These are phyloP conservation scores for Barbus barbus DNA, from an alignment of 2,113 vertebrate species.

Conservation along the genomic window DNA sequence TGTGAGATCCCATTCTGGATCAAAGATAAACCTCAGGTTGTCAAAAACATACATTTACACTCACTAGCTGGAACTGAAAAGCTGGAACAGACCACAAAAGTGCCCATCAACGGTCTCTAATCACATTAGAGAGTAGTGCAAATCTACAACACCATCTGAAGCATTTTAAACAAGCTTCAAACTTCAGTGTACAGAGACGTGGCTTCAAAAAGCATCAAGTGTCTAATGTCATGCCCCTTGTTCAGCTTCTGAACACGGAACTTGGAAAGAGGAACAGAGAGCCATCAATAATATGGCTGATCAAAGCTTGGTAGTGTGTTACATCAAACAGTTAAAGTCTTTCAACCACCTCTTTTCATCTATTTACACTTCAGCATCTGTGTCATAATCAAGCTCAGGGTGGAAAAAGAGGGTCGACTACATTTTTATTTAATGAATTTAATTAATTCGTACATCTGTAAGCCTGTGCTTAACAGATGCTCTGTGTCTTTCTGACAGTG, in stretches of 20 bases:
- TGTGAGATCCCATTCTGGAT: slow-evolving; percentile 43
- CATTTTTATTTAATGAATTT: slow-evolving; percentile 11
- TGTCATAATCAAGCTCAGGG: slow-evolving; percentile 14
- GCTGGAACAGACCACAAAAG: not conserved
- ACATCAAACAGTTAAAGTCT: slow-evolving; percentile 15
- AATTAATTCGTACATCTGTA: slow-evolving; percentile 25
- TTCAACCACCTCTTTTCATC: slow-evolving; percentile 31
- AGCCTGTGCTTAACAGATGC: slow-evolving; percentile 36
- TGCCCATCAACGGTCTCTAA: not conserved
- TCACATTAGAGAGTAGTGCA: not conserved
- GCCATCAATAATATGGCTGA: slow-evolving; percentile 4
- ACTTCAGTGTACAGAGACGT: not conserved
- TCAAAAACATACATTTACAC: slow-evolving; percentile 15
- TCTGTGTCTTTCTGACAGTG: not conserved
- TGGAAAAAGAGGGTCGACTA: slow-evolving; percentile 6
- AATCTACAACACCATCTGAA: not conserved
- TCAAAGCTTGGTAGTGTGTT: slow-evolving; percentile 17
- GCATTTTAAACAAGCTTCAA: not conserved
- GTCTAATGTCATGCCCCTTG: not conserved
- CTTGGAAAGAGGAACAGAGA: not conserved
- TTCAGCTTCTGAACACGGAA: not conserved
- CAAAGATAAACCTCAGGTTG: slow-evolving; percentile 17
- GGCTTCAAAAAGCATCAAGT: slow-evolving; percentile 11
- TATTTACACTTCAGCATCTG: slow-evolving; percentile 39
- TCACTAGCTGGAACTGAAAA: not conserved